phyloP scores from a whole-genome alignment of 1,140 invertebrate species.

The Physella acuta region DNA sequence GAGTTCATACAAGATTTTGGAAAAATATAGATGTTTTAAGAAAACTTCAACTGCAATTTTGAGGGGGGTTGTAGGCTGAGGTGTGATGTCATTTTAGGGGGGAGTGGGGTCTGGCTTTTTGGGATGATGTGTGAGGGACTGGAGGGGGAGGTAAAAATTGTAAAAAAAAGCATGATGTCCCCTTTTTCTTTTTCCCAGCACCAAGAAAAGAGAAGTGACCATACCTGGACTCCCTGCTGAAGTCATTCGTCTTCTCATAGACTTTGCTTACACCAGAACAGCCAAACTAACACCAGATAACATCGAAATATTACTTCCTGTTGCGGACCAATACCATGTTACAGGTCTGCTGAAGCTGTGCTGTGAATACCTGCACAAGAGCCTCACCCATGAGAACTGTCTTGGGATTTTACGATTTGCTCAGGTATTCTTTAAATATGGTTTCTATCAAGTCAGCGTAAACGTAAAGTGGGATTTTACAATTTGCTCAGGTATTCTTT shows the following conservation, averaged over 20 bases:
- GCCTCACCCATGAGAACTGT: constrained; percentile 73
- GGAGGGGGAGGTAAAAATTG: too few relatives aligned
- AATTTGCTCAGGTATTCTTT: constrained; percentile 73
- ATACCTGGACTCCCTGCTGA: constrained; percentile 26
- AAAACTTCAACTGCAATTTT: too few relatives aligned
- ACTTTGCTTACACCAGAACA: constrained; percentile 27
- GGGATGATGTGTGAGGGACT: too few relatives aligned
- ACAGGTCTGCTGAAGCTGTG: constrained; percentile 73
- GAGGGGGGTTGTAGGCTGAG: too few relatives aligned
- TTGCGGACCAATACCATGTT: constrained; percentile 74
- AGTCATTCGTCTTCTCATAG: constrained; percentile 17
- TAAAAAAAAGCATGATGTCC: background rate
- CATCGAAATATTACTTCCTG: constrained; percentile 70
- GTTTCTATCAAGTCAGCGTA: background rate
- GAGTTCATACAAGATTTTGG: too few relatives aligned
- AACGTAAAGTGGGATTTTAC: constrained; percentile 66
- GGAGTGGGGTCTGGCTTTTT: too few relatives aligned
- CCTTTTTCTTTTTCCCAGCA: background rate
- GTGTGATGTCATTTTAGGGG: too few relatives aligned
- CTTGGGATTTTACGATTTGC: constrained; percentile 79
- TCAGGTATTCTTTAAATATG: too few relatives aligned
- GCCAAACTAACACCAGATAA: constrained; percentile 60
- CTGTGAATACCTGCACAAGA: constrained; percentile 69
- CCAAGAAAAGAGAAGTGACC: constrained; percentile 22
- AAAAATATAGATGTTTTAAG: too few relatives aligned